Evolutionary conservation across 1,140 invertebrate genomes (phyloP).

Genomic region (Frieseomelitta varia): DNA sequence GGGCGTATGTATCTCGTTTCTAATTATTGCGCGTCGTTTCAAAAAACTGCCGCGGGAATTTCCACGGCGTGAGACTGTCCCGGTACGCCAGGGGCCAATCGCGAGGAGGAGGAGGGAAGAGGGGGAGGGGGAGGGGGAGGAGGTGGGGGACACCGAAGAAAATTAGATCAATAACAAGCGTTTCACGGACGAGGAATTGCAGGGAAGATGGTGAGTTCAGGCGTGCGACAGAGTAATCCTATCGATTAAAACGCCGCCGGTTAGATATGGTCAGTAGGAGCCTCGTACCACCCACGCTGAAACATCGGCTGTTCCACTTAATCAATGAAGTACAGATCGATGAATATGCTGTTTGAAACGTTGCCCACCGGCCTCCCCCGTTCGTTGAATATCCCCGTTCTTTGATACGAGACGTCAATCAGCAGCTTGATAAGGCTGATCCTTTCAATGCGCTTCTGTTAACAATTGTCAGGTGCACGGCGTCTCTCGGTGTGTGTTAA

Average conservation of each 20-base stretch:
- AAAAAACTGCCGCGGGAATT: background rate
- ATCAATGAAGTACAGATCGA: conserved; percentile 37
- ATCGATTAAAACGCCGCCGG: conserved; percentile 38
- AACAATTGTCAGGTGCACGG: conserved; percentile 23
- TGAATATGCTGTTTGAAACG: conserved; percentile 3
- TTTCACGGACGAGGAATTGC: background rate
- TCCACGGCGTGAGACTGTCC: background rate
- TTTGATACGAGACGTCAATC: conserved; percentile 48
- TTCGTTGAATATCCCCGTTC: conserved; percentile 1
- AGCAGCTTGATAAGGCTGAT: conserved; percentile 35
- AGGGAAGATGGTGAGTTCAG: conserved; percentile 14
- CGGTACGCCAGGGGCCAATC: no score
- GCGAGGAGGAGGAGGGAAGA: no score
- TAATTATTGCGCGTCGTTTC: conserved; percentile 5
- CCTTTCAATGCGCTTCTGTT: conserved; percentile 49
- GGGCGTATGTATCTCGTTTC: conserved; percentile 1
- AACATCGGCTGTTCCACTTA: conserved; percentile 27
- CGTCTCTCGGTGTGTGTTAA: background rate
- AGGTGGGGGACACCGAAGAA: background rate
- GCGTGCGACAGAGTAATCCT: conserved; percentile 28
- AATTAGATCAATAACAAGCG: conserved; percentile 25
- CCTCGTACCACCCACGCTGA: background rate
- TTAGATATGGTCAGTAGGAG: background rate
- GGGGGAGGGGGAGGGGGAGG: no score
- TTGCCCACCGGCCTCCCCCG: background rate